Conservation (phyloP, 2,888 invertebrate species). For the Formica aserva region DNA sequence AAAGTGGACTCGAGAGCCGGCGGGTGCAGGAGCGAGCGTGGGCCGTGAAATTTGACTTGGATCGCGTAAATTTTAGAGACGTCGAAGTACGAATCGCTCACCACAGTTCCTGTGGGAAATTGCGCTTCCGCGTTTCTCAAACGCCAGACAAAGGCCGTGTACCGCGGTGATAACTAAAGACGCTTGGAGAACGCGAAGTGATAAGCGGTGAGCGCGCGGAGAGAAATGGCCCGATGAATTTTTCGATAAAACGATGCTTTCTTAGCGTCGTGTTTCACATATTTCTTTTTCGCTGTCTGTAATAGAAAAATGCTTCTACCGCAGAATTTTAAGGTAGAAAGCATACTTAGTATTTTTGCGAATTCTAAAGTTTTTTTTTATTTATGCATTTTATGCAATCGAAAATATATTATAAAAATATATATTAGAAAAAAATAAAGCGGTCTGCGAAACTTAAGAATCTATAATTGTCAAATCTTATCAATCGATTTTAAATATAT, state of each 20-base stretch:
- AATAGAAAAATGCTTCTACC: neutral
- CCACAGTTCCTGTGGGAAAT: neutral
- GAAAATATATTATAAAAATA: neutral
- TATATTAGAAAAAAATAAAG: neutral
- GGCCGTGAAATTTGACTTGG: conserved; percentile 35
- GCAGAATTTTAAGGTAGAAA: neutral
- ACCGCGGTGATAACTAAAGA: neutral
- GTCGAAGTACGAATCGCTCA: conserved; percentile 17
- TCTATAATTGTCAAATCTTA: neutral
- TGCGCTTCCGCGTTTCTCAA: neutral
- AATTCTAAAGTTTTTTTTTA: neutral
- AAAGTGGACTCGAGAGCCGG: conserved; percentile 11
- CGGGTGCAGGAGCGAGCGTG: conserved; percentile 5
- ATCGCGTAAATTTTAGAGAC: conserved; percentile 15
- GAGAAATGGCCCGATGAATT: neutral
- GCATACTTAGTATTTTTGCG: neutral
- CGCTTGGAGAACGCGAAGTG: neutral
- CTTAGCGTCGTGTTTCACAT: neutral
- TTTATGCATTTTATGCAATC: neutral
- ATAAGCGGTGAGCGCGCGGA: neutral
- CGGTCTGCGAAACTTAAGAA: neutral
- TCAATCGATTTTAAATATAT: neutral
- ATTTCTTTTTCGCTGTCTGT: neutral
- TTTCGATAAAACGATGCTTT: neutral
- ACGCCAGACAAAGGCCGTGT: neutral